phyloP scores from a whole-genome alignment of 2,797 vertebrate genomes.

The Oryzias sinensis region DNA sequence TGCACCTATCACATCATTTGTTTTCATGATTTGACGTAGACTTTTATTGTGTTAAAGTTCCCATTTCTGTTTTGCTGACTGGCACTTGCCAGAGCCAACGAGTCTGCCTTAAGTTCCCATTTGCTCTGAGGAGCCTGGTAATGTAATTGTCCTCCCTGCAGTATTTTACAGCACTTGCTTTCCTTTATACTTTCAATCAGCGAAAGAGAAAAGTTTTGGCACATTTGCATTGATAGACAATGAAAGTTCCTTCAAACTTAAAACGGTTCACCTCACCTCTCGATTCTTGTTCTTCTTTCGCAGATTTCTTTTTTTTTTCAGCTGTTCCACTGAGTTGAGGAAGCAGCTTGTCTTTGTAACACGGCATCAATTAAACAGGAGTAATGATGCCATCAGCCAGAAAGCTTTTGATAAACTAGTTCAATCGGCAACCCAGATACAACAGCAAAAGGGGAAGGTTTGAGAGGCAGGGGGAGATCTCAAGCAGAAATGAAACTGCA shows the following conservation, averaged over 20 bases:
- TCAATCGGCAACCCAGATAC: conserved; percentile 60
- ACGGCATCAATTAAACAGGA: conserved; percentile 61
- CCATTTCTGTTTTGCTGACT: conserved; percentile 55
- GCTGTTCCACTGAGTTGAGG: conserved; percentile 31
- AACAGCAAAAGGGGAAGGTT: conserved; percentile 5
- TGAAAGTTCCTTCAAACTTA: conserved; percentile 1
- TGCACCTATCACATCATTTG: conserved; percentile 45
- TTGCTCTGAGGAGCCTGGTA: conserved; percentile 37
- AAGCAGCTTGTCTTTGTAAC: conserved; percentile 51
- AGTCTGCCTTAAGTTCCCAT: conserved; percentile 31
- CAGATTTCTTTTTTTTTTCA: conserved; percentile 12
- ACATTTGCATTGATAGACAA: neutral
- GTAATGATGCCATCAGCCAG: conserved; percentile 36
- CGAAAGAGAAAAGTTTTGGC: conserved; percentile 5
- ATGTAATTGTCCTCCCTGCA: conserved; percentile 34
- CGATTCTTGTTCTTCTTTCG: conserved; percentile 1
- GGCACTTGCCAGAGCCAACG: conserved; percentile 33
- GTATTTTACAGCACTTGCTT: conserved; percentile 20
- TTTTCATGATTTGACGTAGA: conserved; percentile 46
- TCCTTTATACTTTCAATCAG: conserved; percentile 18
- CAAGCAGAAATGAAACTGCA: conserved; percentile 10
- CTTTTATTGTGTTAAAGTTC: conserved; percentile 50
- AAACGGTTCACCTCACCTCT: neutral
- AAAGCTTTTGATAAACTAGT: conserved; percentile 56
- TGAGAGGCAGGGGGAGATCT: neutral